These are phyloP conservation scores for Drosophila suzukii DNA, from an alignment of 1,140 invertebrate genomes.

Conservation along the genomic window DNA sequence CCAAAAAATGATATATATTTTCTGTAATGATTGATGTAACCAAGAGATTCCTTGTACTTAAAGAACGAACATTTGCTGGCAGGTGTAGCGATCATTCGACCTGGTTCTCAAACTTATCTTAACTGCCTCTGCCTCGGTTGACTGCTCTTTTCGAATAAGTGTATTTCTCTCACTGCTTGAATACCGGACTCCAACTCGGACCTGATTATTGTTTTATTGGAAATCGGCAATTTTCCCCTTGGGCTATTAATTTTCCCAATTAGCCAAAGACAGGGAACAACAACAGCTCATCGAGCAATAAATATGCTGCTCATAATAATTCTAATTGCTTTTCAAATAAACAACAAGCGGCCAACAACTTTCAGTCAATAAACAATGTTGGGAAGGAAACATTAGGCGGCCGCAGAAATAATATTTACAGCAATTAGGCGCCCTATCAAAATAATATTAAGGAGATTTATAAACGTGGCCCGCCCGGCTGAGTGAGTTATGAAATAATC, in stretches of 20 bases:
- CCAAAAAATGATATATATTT: too few species aligned
- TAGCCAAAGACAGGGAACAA: conserved; percentile 25
- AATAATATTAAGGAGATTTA: conserved; percentile 84
- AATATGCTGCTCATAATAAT: conserved; percentile 79
- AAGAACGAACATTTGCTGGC: neutral
- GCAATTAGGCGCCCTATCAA: conserved; percentile 78
- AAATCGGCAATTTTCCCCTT: conserved; percentile 10
- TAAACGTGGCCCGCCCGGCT: conserved; percentile 34
- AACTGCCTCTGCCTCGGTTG: conserved; percentile 23
- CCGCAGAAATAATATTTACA: conserved; percentile 77
- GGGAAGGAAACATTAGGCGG: conserved; percentile 49
- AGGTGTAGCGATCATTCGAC: conserved; percentile 24
- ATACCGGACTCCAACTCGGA: neutral
- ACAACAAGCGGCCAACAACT: conserved; percentile 51
- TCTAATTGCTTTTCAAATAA: conserved; percentile 83
- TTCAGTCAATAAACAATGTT: conserved; percentile 65
- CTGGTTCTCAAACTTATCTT: conserved; percentile 16
- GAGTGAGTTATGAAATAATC: conserved; percentile 77
- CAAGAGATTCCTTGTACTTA: neutral
- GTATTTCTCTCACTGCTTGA: conserved; percentile 6
- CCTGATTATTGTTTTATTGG: conserved; percentile 56
- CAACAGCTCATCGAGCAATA: conserved; percentile 64
- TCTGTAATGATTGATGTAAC: too few species aligned
- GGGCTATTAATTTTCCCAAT: conserved; percentile 52
- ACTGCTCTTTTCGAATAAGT: neutral